phyloP scores from a whole-genome alignment of 2,888 invertebrate genomes.

The Pristionchus japonicus region DNA sequence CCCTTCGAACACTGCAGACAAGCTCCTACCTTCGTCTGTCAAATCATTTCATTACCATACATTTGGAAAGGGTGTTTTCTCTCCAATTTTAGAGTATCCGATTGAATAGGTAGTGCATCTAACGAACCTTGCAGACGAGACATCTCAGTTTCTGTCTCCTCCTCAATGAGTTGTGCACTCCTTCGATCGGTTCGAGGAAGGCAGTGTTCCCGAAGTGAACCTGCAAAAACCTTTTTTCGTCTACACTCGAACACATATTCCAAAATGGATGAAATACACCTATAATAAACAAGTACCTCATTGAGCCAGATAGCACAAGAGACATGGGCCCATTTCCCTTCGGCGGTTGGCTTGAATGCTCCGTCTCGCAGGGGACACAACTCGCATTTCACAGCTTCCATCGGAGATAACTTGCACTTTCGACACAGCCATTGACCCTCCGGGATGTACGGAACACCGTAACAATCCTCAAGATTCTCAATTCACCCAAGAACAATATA shows the following conservation, averaged over 20 bases:
- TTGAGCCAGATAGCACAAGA: slow-evolving; percentile 99
- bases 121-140: slow-evolving; percentile 84
- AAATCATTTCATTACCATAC: neutral
- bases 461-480: slow-evolving; percentile 80
- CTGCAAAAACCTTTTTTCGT: too few relatives aligned
- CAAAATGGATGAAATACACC: neutral
- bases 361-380: slow-evolving; percentile 97
- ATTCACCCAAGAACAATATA: neutral
- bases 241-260: too few relatives aligned
- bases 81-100: neutral
- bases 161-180: slow-evolving; percentile 93
- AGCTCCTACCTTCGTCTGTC: slow-evolving; percentile 54
- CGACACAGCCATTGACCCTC: slow-evolving; percentile 98
- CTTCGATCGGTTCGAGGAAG: slow-evolving; percentile 90
- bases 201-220: slow-evolving; percentile 90
- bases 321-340: slow-evolving; percentile 96
- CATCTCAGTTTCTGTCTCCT: slow-evolving; percentile 97
- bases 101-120: neutral
- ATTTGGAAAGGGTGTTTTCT: too few relatives aligned
- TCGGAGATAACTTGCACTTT: slow-evolving; percentile 94
- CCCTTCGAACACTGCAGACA: slow-evolving; percentile 63
- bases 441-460: slow-evolving; percentile 96
- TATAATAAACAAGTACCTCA: slow-evolving; percentile 82
- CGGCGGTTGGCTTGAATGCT: slow-evolving; percentile 95
- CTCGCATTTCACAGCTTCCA: slow-evolving; percentile 94